Percentiles rank a stretch among this genome's conserved stretches.
These are phyloP conservation scores for Mohoua ochrocephala DNA, from an alignment of 2,113 vertebrate species.

Conservation along the genomic window DNA sequence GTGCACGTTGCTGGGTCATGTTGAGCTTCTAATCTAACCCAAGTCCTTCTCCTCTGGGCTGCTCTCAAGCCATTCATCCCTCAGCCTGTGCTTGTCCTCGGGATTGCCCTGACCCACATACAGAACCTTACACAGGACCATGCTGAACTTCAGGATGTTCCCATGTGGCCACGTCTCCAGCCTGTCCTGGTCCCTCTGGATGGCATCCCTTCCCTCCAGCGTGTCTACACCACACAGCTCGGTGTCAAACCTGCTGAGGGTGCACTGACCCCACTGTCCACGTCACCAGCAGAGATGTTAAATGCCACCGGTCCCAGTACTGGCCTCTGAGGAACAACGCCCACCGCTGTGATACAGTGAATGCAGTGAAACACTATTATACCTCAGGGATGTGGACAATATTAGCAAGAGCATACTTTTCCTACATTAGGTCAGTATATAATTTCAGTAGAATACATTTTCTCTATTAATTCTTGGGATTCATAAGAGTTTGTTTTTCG, in stretches of 20 bases:
- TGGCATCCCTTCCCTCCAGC: background rate
- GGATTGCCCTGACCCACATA: background rate
- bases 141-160: background rate
- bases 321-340: background rate
- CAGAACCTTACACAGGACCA: background rate
- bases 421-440: background rate
- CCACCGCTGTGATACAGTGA: background rate
- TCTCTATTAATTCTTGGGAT: background rate
- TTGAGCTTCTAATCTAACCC: background rate
- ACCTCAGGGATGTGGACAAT: background rate
- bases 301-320: background rate
- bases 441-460: background rate
- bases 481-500: background rate
- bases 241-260: background rate
- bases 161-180: background rate
- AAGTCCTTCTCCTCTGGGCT: background rate
- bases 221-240: background rate
- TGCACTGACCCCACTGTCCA: background rate
- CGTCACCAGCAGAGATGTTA: fast-evolving
- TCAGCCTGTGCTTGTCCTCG: background rate
- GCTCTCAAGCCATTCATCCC: background rate
- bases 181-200: background rate
- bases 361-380: background rate
- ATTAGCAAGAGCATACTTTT: background rate
- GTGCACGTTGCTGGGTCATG: background rate